Conservation (phyloP, 2,113 vertebrate species). For the Siniperca chuatsi region DNA sequence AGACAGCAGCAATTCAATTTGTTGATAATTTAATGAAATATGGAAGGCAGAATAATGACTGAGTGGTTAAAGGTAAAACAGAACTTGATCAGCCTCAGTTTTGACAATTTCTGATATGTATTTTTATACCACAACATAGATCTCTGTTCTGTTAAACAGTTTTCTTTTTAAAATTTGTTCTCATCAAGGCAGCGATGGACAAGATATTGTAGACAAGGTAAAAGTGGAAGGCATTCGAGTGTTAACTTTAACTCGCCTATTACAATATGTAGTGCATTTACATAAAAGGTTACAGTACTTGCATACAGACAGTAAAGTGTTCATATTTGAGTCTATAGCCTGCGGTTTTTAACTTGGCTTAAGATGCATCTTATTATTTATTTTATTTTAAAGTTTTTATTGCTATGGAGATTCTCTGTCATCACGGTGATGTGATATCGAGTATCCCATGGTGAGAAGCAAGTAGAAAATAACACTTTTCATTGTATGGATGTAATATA, state of each 20-base stretch:
- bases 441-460: too few relatives aligned
- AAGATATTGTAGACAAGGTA: not conserved
- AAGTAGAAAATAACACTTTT: too few relatives aligned
- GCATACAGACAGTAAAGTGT: not conserved
- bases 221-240: not conserved
- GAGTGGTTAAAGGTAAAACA: too few relatives aligned
- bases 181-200: not conserved
- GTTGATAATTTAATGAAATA: slow-evolving; percentile 33
- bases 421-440: too few relatives aligned
- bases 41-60: not conserved
- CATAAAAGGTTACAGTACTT: not conserved
- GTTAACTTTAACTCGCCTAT: too few relatives aligned
- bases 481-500: too few relatives aligned
- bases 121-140: not conserved
- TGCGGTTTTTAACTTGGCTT: not conserved
- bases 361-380: too few relatives aligned
- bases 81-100: too few relatives aligned
- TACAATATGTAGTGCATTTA: too few relatives aligned
- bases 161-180: not conserved
- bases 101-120: too few relatives aligned
- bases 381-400: too few relatives aligned
- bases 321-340: not conserved
- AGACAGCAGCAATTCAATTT: slow-evolving; percentile 35
- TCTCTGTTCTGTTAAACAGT: not conserved
- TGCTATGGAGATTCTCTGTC: too few relatives aligned